These are phyloP conservation scores for Pristionchus exspectatus DNA, from an alignment of 2,888 invertebrate species.

Conservation along the genomic window DNA sequence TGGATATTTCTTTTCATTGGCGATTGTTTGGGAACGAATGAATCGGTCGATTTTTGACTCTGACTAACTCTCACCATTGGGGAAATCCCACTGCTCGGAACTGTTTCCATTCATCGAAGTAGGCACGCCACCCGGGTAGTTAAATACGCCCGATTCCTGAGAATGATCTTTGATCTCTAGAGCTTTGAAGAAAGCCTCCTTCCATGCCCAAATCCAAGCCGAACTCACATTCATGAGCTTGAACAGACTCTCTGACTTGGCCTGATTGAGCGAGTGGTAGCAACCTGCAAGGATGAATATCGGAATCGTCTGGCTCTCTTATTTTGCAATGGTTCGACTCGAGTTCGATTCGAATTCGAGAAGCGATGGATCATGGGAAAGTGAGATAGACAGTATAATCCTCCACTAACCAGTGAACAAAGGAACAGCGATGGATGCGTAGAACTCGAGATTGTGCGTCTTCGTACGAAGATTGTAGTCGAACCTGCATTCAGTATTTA, in stretches of 20 bases:
- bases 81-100: conserved; percentile 81
- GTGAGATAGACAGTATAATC: neutral
- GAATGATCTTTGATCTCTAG: conserved; percentile 37
- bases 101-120: conserved; percentile 83
- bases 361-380: neutral
- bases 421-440: conserved; percentile 83
- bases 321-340: neutral
- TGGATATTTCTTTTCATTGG: no score
- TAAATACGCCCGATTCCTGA: conserved; percentile 68
- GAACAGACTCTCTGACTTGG: conserved; percentile 66
- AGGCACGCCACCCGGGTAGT: conserved; percentile 70
- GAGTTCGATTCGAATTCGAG: neutral
- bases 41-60: no score
- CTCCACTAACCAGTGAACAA: conserved; percentile 83
- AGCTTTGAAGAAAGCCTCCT: no score
- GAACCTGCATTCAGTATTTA: no score
- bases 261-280: conserved; percentile 69
- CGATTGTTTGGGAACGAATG: no score
- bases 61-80: conserved; percentile 68
- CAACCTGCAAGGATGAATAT: conserved; percentile 57
- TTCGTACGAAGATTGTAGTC: conserved; percentile 69
- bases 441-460: conserved; percentile 69
- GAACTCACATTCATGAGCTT: conserved; percentile 65
- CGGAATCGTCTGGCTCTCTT: neutral
- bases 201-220: neutral